Conservation (phyloP, 2,797 vertebrate genomes). For the Loriculus beryllinus region DNA sequence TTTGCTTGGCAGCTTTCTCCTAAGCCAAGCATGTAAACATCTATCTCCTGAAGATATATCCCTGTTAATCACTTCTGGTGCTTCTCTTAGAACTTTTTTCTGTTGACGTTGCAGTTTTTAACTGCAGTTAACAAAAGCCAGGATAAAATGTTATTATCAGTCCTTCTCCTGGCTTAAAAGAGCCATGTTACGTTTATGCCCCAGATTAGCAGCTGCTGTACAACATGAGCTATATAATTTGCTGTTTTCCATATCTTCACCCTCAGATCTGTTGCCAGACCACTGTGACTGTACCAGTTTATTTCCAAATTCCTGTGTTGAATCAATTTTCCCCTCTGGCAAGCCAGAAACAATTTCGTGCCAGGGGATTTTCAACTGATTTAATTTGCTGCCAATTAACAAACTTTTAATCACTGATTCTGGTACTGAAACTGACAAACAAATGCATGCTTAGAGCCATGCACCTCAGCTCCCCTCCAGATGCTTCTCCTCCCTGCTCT, state of each 20-base stretch:
- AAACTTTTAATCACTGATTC: neutral
- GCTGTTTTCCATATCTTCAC: slow-evolving; percentile 25
- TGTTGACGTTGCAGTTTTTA: neutral
- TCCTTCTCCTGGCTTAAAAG: slow-evolving; percentile 4
- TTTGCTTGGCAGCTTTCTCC: slow-evolving; percentile 14
- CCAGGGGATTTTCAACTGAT: neutral
- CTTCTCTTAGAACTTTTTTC: slow-evolving; percentile 26
- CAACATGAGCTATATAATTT: slow-evolving; percentile 1
- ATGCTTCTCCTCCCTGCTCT: neutral
- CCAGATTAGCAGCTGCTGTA: slow-evolving; percentile 27
- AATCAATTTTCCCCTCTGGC: slow-evolving; percentile 7
- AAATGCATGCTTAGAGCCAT: neutral
- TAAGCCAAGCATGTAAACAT: neutral
- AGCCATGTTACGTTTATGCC: neutral
- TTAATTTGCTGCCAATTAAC: slow-evolving; percentile 4
- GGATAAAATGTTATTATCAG: slow-evolving; percentile 22
- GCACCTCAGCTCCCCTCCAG: neutral
- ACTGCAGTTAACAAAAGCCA: slow-evolving; percentile 31
- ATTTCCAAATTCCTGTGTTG: slow-evolving; percentile 32
- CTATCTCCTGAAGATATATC: neutral
- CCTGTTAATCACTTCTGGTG: slow-evolving; percentile 23
- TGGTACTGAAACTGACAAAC: neutral
- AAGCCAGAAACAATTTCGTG: slow-evolving; percentile 13
- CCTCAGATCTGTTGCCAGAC: slow-evolving; percentile 51
- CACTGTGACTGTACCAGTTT: slow-evolving; percentile 25